Evolutionary conservation across 2,888 invertebrate genomes (phyloP), one percentile per base, ranked within the genome.

Genomic region (Branchellion lobata): DNA sequence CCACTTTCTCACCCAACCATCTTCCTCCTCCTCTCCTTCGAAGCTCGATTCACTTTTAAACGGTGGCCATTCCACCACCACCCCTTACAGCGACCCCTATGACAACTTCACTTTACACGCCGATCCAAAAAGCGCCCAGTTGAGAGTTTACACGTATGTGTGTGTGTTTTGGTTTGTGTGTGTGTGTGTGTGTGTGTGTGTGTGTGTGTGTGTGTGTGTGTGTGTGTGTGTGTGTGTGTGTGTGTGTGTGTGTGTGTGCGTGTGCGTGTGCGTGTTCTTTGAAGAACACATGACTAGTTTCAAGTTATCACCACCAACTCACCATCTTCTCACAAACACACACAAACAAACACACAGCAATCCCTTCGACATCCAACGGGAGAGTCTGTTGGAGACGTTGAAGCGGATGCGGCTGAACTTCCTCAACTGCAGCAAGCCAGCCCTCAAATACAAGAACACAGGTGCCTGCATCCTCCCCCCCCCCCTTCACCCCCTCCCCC

Each of bases 371-470:
- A 94, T 99, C 86, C 94, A 94, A 31, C 90, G 98, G 74, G 91
- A 92, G 83, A 92, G 93, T 86, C 89, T 98, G 69, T 90, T 97
- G 82, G 95, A 95, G 88, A 97, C 97, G 90, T 93, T 97, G 82
- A 92, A 93, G 1, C 90, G 95, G 84, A 96, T 99, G 95, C 91
- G 96, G 57, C 93, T 94, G 69, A 96, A 97, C 87, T 94, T 97
- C 89, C 89, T 96, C 57, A 68, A 34, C 3, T 53, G 31, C 33
- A 33, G 29, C 18, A 31, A 11, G n/a, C 51, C 24, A 24, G 65
- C 29, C 51, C 51, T 72, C 69, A 33, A 5, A 31, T 33, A 47
- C 33, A 79, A 79, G 47, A 34, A 31, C 27, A 76, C 47, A 27
- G 34, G 61, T 73, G 8, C 24, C 11, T 33, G 3, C 65, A 65